These are phyloP conservation scores for Setophaga kirtlandii DNA, from an alignment of 2,113 vertebrate species.

Conservation along the genomic window DNA sequence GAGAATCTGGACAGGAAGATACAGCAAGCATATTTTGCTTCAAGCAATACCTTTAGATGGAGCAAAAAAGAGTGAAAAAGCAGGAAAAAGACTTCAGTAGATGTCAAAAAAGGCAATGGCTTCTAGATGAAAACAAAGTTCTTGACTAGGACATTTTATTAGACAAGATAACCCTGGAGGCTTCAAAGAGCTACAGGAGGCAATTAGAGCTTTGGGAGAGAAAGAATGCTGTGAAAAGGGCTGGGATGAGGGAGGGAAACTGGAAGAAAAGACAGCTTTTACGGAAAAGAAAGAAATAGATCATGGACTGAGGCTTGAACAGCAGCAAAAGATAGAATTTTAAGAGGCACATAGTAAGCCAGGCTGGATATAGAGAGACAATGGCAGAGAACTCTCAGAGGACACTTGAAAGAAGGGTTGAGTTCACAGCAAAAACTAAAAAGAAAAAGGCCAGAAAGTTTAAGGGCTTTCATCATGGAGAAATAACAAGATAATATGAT, in stretches of 20 bases:
- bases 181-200: conserved; percentile 10
- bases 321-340: neutral
- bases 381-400: neutral
- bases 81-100: neutral
- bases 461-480: neutral
- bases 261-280: neutral
- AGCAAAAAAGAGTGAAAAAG: neutral
- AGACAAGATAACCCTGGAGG: neutral
- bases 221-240: neutral
- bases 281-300: neutral
- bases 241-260: neutral
- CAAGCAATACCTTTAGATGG: neutral
- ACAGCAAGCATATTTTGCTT: neutral
- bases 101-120: neutral
- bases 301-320: neutral
- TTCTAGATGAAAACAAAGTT: neutral
- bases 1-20: neutral
- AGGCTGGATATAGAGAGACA: neutral
- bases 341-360: neutral
- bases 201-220: neutral
- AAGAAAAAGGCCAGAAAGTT: neutral
- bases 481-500: neutral
- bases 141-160: neutral
- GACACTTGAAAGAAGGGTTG: neutral
- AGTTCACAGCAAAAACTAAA: neutral